These are phyloP conservation scores for Tetrax tetrax DNA, from an alignment of 2,113 vertebrate species.

Conservation along the genomic window DNA sequence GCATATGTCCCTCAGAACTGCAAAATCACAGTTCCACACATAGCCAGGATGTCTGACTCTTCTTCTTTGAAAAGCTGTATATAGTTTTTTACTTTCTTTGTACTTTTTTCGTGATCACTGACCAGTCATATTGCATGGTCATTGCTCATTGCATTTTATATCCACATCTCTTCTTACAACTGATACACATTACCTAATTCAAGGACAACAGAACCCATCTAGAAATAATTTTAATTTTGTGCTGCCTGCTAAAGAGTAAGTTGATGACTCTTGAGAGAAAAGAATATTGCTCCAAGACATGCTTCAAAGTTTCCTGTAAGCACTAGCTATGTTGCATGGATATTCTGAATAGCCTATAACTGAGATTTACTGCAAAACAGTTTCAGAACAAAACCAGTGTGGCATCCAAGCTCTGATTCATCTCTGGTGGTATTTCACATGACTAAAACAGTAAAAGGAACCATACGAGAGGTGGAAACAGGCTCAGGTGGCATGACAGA, in stretches of 20 bases:
- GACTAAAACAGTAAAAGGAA: not conserved
- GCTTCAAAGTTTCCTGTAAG: not conserved
- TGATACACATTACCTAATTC: not conserved
- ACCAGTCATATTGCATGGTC: not conserved
- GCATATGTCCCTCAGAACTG: not conserved
- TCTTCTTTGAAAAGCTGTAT: not conserved
- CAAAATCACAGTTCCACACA: not conserved
- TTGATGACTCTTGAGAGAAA: not conserved
- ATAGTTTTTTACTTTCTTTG: not conserved
- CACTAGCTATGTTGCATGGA: not conserved
- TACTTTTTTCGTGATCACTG: not conserved
- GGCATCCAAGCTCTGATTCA: constrained; percentile 20
- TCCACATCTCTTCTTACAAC: not conserved
- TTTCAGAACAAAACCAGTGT: not conserved
- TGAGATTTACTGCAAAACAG: not conserved
- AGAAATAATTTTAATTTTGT: not conserved
- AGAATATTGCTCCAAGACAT: not conserved
- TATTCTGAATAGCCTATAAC: not conserved
- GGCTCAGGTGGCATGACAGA: not conserved
- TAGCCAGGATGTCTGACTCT: not conserved
- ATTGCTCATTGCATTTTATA: not conserved
- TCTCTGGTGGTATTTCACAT: constrained; percentile 16
- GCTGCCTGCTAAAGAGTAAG: not conserved
- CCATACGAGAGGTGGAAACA: not conserved
- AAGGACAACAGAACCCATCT: not conserved